phyloP scores from a whole-genome alignment of 2,888 invertebrate genomes.

The Cerceris ruficornis region DNA sequence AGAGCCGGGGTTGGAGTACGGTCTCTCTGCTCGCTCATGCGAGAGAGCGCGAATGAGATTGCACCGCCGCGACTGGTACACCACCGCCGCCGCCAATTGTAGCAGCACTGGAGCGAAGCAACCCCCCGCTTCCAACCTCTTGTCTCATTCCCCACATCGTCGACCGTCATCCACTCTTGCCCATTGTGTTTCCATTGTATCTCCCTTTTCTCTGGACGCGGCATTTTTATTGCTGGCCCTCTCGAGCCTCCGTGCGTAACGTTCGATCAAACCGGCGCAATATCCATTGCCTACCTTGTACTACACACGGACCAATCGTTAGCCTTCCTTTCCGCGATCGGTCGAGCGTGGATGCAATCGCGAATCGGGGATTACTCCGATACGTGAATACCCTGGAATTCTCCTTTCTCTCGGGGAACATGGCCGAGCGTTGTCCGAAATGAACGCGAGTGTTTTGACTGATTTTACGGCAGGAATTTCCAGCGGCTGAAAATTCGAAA shows the following conservation, averaged over 20 bases:
- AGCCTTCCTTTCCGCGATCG: conserved; percentile 54
- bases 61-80: conserved; percentile 64
- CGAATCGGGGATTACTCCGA: conserved; percentile 23
- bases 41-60: conserved; percentile 77
- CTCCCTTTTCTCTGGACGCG: conserved; percentile 61
- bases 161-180: conserved; percentile 68
- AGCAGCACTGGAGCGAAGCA: conserved; percentile 48
- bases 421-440: neutral
- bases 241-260: conserved; percentile 53
- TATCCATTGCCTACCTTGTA: conserved; percentile 57
- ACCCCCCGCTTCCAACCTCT: conserved; percentile 32
- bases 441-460: too few species aligned
- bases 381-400: conserved; percentile 18
- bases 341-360: conserved; percentile 57
- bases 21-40: conserved; percentile 68
- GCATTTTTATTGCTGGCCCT: conserved; percentile 67
- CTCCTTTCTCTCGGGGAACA: conserved; percentile 7
- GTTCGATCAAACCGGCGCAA: conserved; percentile 56
- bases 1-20: conserved; percentile 47
- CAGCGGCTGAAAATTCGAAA: too few species aligned
- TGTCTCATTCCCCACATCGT: conserved; percentile 55
- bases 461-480: neutral
- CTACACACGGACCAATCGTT: conserved; percentile 36
- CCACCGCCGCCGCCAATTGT: conserved; percentile 62
- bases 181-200: conserved; percentile 72